Evolutionary conservation across 2,113 vertebrate genomes (phyloP).

Genomic region (Jacana jacana): DNA sequence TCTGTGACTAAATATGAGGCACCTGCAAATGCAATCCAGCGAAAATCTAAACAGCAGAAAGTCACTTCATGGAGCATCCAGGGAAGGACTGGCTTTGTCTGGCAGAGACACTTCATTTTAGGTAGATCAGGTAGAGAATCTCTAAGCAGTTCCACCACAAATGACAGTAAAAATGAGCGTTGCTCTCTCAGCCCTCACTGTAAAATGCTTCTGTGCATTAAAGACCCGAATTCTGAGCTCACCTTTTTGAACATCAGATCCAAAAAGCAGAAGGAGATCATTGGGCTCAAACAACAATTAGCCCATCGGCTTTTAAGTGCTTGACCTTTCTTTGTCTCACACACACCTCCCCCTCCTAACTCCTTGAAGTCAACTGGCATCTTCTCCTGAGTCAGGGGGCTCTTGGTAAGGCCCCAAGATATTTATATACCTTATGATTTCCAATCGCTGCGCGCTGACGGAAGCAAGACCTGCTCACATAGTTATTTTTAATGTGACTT

Average conservation of each 20-base stretch:
- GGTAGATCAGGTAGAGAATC: neutral
- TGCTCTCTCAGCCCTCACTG: neutral
- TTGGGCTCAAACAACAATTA: neutral
- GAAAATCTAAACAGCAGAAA: slow-evolving; percentile 58
- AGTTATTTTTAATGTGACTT: slow-evolving; percentile 8
- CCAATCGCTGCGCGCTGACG: neutral
- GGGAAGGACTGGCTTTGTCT: neutral
- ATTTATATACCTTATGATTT: slow-evolving; percentile 13
- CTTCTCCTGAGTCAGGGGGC: neutral
- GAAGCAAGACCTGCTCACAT: slow-evolving; percentile 10
- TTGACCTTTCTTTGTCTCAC: neutral
- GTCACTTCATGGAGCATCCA: neutral
- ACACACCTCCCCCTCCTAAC: neutral
- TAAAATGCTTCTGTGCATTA: neutral
- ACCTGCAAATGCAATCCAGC: slow-evolving; percentile 64
- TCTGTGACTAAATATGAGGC: slow-evolving; percentile 17
- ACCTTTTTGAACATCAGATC: slow-evolving; percentile 12
- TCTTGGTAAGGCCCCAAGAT: neutral
- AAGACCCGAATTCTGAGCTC: slow-evolving; percentile 15
- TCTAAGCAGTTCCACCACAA: neutral
- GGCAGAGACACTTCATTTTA: neutral
- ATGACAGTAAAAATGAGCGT: neutral
- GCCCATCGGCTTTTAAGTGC: neutral
- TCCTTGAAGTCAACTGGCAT: neutral
- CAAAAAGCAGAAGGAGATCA: neutral